phyloP scores from a whole-genome alignment of 2,797 vertebrate species.

The Phalloptychus januarius region DNA sequence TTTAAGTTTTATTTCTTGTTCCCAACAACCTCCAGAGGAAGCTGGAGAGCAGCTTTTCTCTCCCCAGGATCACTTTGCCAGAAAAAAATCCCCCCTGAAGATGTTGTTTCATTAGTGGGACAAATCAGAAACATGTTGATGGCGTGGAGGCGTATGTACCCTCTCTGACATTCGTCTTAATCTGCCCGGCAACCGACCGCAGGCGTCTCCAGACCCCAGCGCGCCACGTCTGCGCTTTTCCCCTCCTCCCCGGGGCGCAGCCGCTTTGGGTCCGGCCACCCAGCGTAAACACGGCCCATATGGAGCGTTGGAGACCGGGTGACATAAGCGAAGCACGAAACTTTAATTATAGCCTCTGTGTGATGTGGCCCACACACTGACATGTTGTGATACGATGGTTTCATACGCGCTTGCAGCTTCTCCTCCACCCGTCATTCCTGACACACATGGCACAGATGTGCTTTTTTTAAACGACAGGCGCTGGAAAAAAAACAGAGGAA shows the following conservation, averaged over 20 bases:
- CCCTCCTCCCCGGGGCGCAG: constrained; percentile 34
- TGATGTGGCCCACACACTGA: constrained; percentile 77
- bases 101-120: neutral
- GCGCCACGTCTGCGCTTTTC: constrained; percentile 59
- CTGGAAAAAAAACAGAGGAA: constrained; percentile 62
- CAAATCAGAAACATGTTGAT: neutral
- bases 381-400: constrained; percentile 74
- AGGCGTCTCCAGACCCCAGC: neutral
- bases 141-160: neutral
- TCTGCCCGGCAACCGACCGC: neutral
- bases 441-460: constrained; percentile 51
- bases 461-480: constrained; percentile 19
- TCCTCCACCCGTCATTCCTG: constrained; percentile 13
- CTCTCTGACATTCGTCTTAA: neutral
- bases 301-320: constrained; percentile 66
- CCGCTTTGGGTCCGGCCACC: constrained; percentile 63
- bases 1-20: neutral
- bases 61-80: neutral
- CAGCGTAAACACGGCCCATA: constrained; percentile 74
- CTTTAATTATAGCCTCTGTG: constrained; percentile 72
- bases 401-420: constrained; percentile 34
- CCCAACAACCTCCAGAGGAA: neutral
- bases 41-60: neutral
- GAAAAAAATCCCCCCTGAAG: neutral
- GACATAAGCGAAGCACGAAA: constrained; percentile 74